phyloP scores from a whole-genome alignment of 2,888 invertebrate species.

The Papilio gigon region DNA sequence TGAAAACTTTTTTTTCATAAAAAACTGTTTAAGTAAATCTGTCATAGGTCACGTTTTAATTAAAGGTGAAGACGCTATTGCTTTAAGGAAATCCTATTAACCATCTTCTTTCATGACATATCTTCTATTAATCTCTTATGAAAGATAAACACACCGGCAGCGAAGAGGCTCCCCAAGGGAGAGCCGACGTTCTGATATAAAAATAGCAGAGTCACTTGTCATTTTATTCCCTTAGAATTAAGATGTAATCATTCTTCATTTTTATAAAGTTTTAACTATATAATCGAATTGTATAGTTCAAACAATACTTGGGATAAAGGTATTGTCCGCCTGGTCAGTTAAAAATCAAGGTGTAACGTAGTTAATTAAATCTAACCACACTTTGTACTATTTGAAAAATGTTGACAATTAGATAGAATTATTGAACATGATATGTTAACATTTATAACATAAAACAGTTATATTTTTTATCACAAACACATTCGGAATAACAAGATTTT shows the following conservation, averaged over 20 bases:
- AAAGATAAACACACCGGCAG: slow-evolving; percentile 17
- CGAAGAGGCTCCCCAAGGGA: slow-evolving; percentile 11
- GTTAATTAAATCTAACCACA: too few species aligned
- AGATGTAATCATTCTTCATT: slow-evolving; percentile 11
- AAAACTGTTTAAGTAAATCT: neutral
- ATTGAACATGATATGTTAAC: neutral
- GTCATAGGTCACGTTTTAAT: neutral
- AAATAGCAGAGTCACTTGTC: slow-evolving; percentile 21
- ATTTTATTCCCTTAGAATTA: slow-evolving; percentile 8
- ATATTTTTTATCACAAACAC: neutral
- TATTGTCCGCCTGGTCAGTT: too few species aligned
- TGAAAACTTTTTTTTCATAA: neutral
- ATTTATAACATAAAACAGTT: neutral
- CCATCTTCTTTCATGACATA: slow-evolving; percentile 20
- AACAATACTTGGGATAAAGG: too few species aligned
- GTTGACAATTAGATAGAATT: too few species aligned
- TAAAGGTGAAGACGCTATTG: slow-evolving; percentile 2
- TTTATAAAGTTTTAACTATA: slow-evolving; percentile 41
- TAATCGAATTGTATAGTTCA: too few species aligned
- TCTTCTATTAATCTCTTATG: slow-evolving; percentile 26
- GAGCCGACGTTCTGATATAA: slow-evolving; percentile 8
- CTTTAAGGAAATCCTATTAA: slow-evolving; percentile 7
- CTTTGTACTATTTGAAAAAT: too few species aligned
- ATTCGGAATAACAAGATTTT: slow-evolving; percentile 47
- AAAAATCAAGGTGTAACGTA: too few species aligned